Evolutionary conservation across 2,888 invertebrate species (phyloP).

Genomic region (Laspeyria flexula): DNA sequence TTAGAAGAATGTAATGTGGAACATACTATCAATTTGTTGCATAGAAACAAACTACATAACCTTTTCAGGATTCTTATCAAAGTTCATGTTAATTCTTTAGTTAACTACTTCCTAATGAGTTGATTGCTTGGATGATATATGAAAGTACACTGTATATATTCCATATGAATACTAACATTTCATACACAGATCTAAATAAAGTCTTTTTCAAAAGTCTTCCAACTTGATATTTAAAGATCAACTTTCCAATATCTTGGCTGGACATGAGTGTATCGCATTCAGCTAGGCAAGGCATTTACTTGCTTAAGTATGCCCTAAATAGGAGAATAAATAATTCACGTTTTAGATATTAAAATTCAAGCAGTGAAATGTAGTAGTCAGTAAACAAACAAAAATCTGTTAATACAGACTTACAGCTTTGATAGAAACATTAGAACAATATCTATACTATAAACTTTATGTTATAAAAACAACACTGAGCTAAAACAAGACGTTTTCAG

Average conservation of each 20-base stretch:
- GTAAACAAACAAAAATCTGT: conserved; percentile 11
- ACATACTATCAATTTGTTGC: neutral
- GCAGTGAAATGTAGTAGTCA: conserved; percentile 3
- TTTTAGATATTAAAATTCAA: neutral
- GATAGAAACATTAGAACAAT: conserved; percentile 1
- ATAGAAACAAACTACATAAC: neutral
- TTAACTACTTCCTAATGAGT: neutral
- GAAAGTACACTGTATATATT: conserved; percentile 14
- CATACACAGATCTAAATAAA: conserved; percentile 51
- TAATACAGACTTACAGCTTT: conserved; percentile 1
- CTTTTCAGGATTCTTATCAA: neutral
- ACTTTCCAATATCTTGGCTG: conserved; percentile 53
- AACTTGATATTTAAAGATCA: conserved; percentile 51
- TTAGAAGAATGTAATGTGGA: neutral
- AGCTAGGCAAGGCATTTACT: conserved; percentile 55
- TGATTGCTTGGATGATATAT: neutral
- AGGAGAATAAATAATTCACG: conserved; percentile 32
- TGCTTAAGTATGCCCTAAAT: conserved; percentile 52
- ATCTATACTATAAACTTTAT: neutral
- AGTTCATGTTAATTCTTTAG: neutral
- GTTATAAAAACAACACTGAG: neutral
- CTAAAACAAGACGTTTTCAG: conserved; percentile 10
- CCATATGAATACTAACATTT: conserved; percentile 61
- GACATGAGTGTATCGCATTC: conserved; percentile 56
- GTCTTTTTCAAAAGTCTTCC: conserved; percentile 51